Percentiles rank a stretch among this genome's conserved stretches.
Evolutionary conservation across 2,888 invertebrate species (phyloP).

Genomic region (Agrilus cyanescens): DNA sequence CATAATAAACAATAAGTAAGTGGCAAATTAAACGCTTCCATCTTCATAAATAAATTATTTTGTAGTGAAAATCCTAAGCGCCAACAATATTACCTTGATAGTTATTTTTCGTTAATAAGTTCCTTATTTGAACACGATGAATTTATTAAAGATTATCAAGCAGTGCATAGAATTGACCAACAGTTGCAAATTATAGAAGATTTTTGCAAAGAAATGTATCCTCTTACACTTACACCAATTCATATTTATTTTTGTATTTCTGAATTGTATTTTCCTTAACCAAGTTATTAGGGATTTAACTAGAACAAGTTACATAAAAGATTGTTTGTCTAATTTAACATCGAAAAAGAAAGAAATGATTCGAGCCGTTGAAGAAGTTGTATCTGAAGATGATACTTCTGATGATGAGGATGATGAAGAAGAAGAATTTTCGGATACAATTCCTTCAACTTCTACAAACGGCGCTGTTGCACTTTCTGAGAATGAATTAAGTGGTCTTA

Average conservation of each 20-base stretch:
- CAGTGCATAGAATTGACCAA: slow-evolving; percentile 24
- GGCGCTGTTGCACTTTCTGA: slow-evolving; percentile 11
- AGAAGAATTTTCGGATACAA: neutral
- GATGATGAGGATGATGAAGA: neutral
- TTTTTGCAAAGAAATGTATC: slow-evolving; percentile 25
- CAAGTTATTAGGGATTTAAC: slow-evolving; percentile 26
- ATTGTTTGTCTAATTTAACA: slow-evolving; percentile 24
- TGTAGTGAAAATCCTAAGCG: slow-evolving; percentile 24
- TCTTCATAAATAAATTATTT: slow-evolving; percentile 8
- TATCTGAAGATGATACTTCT: no score
- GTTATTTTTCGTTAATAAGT: slow-evolving; percentile 27
- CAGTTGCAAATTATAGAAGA: slow-evolving; percentile 29
- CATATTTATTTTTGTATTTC: neutral
- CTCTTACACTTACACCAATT: slow-evolving; percentile 7
- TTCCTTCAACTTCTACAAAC: slow-evolving; percentile 1
- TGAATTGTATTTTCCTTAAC: slow-evolving; percentile 17
- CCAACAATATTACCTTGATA: slow-evolving; percentile 27
- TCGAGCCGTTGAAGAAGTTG: neutral
- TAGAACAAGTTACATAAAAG: slow-evolving; percentile 27
- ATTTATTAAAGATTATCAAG: slow-evolving; percentile 33
- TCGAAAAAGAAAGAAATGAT: slow-evolving; percentile 4
- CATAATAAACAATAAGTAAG: slow-evolving; percentile 27
- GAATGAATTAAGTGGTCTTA: slow-evolving; percentile 32
- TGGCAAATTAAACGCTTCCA: slow-evolving; percentile 5
- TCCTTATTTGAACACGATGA: slow-evolving; percentile 30